Evolutionary conservation across 2,888 invertebrate genomes (phyloP).

Genomic region (Parnassius glacialis): DNA sequence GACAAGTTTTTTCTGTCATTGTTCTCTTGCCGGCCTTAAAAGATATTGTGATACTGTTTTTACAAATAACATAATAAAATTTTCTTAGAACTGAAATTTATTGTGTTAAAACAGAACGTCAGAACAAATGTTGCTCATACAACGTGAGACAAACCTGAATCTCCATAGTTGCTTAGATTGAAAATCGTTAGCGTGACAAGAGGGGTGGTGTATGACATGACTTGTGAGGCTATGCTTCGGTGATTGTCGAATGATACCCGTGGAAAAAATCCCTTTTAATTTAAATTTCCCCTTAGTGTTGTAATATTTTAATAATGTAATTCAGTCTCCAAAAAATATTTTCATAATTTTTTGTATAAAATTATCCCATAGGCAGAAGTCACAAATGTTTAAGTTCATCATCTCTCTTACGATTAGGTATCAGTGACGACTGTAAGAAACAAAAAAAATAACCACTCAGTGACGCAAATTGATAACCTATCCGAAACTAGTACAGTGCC

Average conservation of each 20-base stretch:
- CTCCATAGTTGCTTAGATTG: conserved; percentile 27
- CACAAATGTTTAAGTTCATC: background rate
- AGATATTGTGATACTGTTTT: no score
- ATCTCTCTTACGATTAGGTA: background rate
- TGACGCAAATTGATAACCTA: conserved; percentile 76
- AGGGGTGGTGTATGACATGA: conserved; percentile 75
- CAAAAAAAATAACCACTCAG: conserved; percentile 43
- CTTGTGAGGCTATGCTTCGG: conserved; percentile 66
- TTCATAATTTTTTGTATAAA: background rate
- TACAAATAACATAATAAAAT: no score
- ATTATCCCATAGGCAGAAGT: background rate
- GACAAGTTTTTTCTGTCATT: no score
- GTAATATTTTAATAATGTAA: no score
- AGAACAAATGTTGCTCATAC: background rate
- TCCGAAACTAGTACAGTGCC: conserved; percentile 67
- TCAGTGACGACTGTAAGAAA: background rate
- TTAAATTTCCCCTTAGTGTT: no score
- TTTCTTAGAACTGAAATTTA: no score
- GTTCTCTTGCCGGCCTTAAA: no score
- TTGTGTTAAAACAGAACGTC: no score
- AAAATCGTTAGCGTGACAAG: conserved; percentile 66
- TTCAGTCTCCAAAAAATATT: conserved; percentile 29
- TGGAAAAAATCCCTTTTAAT: conserved; percentile 44
- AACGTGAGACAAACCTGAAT: conserved; percentile 12
- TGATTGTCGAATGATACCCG: conserved; percentile 48